These are phyloP conservation scores for Gila orcuttii DNA, from an alignment of 2,113 vertebrate genomes.

Conservation along the genomic window DNA sequence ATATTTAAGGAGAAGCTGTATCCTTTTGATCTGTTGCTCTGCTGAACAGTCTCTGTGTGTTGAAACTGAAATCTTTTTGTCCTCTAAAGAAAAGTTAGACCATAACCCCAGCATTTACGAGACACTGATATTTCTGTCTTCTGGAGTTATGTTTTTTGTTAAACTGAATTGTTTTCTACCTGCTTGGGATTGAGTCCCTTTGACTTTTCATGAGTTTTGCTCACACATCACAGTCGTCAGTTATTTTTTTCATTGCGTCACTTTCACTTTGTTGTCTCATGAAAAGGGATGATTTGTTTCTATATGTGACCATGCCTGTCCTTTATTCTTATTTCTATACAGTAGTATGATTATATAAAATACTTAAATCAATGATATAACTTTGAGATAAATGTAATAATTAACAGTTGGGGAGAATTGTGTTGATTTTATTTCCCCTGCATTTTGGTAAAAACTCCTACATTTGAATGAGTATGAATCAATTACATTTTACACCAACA, in stretches of 20 bases:
- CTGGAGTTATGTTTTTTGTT: background rate
- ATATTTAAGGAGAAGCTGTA: slow-evolving; percentile 89
- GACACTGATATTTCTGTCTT: background rate
- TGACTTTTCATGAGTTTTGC: background rate
- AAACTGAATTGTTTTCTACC: background rate
- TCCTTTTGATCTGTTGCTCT: slow-evolving; percentile 56
- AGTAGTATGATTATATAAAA: background rate
- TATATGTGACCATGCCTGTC: background rate
- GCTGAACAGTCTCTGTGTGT: background rate
- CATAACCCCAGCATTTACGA: background rate
- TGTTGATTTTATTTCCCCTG: background rate
- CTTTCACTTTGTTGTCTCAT: background rate
- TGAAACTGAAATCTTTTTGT: background rate
- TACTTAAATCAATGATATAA: background rate
- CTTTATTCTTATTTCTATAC: background rate
- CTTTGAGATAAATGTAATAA: background rate
- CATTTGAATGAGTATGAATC: background rate
- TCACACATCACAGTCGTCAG: background rate
- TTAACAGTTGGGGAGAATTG: background rate
- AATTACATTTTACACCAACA: background rate
- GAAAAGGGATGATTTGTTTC: background rate
- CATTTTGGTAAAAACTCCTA: background rate
- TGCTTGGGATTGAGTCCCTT: background rate
- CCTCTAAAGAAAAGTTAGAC: background rate
- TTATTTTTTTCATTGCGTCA: background rate